phyloP scores from a whole-genome alignment of 2,888 invertebrate species.

The Drosophila peninsularis region DNA sequence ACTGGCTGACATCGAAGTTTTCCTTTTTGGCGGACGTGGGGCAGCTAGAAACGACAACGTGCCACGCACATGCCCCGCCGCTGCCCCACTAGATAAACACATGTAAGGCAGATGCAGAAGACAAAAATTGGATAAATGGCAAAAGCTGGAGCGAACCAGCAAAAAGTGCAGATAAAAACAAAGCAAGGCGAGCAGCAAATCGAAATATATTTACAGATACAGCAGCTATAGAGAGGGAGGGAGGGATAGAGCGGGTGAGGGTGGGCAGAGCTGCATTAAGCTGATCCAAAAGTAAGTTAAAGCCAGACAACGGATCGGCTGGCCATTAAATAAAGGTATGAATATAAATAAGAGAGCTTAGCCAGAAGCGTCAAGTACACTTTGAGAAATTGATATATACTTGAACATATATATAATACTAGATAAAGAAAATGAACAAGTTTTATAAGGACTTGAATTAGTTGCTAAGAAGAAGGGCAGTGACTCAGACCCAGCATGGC shows the following conservation, averaged over 20 bases:
- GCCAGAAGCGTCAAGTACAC: constrained; percentile 8
- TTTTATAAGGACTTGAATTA: background rate
- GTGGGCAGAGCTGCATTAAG: constrained; percentile 3
- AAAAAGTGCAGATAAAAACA: constrained; percentile 14
- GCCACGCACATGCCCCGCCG: constrained; percentile 39
- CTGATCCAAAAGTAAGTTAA: constrained; percentile 19
- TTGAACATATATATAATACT: background rate
- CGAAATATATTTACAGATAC: constrained; percentile 9
- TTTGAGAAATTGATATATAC: background rate
- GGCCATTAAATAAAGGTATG: constrained; percentile 14
- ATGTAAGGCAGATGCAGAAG: constrained; percentile 50
- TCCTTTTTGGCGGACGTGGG: constrained; percentile 29
- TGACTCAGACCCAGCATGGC: no score
- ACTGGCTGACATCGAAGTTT: constrained; percentile 41
- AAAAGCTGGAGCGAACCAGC: background rate
- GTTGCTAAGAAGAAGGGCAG: background rate
- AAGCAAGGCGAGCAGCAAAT: constrained; percentile 11
- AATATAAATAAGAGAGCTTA: constrained; percentile 28
- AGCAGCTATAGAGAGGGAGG: background rate
- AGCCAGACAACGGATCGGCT: constrained; percentile 21
- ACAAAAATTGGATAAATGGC: constrained; percentile 54
- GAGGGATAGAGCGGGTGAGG: background rate
- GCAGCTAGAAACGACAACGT: constrained; percentile 36
- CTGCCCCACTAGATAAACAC: constrained; percentile 58
- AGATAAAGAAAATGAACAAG: background rate